These are phyloP conservation scores for Okamejei kenojei DNA, from an alignment of 2,797 vertebrate genomes.

Conservation along the genomic window DNA sequence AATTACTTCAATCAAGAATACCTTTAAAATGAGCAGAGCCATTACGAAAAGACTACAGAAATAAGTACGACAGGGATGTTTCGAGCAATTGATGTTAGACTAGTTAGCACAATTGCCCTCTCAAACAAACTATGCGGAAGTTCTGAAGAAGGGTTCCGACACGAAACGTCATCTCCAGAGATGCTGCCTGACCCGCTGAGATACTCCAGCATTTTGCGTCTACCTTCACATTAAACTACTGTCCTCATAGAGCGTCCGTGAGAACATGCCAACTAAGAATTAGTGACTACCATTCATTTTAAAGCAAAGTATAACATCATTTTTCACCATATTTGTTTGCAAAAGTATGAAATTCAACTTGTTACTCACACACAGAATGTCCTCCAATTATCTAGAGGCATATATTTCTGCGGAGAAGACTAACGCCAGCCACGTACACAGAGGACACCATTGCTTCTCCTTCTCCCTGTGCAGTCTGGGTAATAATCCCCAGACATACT, in stretches of 20 bases:
- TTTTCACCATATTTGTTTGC: neutral
- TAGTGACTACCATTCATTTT: neutral
- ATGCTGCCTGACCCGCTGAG: too few relatives aligned
- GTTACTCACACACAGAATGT: neutral
- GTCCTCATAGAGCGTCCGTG: neutral
- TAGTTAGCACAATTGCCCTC: neutral
- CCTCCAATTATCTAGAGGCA: neutral
- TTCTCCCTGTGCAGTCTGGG: slow-evolving; percentile 2
- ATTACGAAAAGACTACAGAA: neutral
- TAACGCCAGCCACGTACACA: neutral
- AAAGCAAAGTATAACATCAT: neutral
- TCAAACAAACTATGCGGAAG: neutral
- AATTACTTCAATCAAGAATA: neutral
- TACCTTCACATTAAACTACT: neutral
- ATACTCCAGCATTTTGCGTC: too few relatives aligned
- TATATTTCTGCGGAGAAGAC: neutral
- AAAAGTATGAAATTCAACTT: neutral
- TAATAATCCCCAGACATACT: neutral
- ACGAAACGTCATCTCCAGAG: too few relatives aligned
- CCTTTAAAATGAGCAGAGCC: neutral
- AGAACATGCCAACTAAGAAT: neutral
- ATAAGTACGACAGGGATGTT: neutral
- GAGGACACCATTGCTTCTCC: neutral
- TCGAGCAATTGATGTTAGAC: too few relatives aligned
- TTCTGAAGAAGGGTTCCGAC: too few relatives aligned